Conservation (phyloP, 2,113 vertebrate genomes). For the Heteronetta atricapilla region DNA sequence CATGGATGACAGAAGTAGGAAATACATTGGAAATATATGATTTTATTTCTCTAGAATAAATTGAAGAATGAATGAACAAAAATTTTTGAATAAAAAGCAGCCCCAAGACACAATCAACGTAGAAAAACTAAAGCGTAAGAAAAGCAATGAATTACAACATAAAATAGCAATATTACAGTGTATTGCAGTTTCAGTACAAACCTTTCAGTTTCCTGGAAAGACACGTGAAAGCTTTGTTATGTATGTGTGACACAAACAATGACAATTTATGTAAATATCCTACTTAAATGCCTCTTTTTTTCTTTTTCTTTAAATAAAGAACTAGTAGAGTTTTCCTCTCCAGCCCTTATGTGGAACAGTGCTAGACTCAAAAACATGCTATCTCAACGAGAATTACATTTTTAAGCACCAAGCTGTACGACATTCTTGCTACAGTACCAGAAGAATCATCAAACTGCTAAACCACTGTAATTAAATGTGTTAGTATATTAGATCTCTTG, state of each 20-base stretch:
- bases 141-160: not conserved
- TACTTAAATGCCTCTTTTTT: not conserved
- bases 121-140: not conserved
- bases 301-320: not conserved
- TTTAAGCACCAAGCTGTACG: not conserved
- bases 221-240: not conserved
- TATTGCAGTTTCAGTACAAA: not conserved
- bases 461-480: not conserved
- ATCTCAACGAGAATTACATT: not conserved
- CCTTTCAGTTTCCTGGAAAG: not conserved
- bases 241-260: not conserved
- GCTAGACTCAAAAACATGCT: not conserved
- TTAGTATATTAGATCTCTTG: not conserved
- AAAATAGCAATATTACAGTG: not conserved
- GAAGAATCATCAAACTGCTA: not conserved
- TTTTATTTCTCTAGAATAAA: not conserved
- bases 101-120: not conserved
- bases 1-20: not conserved
- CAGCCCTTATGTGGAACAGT: not conserved
- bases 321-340: not conserved
- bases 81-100: not conserved
- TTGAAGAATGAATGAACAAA: not conserved
- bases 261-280: not conserved
- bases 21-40: not conserved
- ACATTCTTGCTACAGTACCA: not conserved